Evolutionary conservation across 2,888 invertebrate species (phyloP).

Genomic region (Muschampia plurimacula): DNA sequence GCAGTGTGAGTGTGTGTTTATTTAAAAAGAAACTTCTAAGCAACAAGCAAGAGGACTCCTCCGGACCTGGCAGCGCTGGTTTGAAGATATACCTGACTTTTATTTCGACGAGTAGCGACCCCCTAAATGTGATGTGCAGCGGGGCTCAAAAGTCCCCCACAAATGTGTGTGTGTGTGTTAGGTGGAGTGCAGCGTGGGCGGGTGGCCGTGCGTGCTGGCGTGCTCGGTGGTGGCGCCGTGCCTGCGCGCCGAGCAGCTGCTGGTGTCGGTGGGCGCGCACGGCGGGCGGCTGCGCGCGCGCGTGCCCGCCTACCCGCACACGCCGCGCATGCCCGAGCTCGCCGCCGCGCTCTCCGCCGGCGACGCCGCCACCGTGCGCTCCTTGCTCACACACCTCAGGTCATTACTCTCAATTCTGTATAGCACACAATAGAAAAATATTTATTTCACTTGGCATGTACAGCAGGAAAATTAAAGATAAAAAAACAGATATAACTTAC

Average conservation of each 20-base stretch:
- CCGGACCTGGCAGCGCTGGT: no score
- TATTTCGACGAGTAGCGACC: no score
- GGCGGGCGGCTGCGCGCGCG: slow-evolving; percentile 96
- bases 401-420: slow-evolving; percentile 49
- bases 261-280: slow-evolving; percentile 97
- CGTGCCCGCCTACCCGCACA: slow-evolving; percentile 94
- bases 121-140: no score
- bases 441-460: not conserved
- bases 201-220: slow-evolving; percentile 96
- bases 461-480: no score
- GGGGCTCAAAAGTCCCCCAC: no score
- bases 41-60: no score
- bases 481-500: no score
- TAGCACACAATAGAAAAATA: not conserved
- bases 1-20: no score
- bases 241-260: slow-evolving; percentile 95
- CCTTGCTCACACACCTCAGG: slow-evolving; percentile 81
- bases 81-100: no score
- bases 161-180: slow-evolving; percentile 58
- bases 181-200: slow-evolving; percentile 91
- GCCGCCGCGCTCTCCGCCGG: slow-evolving; percentile 88
- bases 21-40: no score
- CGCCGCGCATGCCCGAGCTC: slow-evolving; percentile 92
- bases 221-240: slow-evolving; percentile 96
- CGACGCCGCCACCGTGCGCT: slow-evolving; percentile 59